Evolutionary conservation across 2,888 invertebrate species (phyloP).

Genomic region (Zelleria hepariella): DNA sequence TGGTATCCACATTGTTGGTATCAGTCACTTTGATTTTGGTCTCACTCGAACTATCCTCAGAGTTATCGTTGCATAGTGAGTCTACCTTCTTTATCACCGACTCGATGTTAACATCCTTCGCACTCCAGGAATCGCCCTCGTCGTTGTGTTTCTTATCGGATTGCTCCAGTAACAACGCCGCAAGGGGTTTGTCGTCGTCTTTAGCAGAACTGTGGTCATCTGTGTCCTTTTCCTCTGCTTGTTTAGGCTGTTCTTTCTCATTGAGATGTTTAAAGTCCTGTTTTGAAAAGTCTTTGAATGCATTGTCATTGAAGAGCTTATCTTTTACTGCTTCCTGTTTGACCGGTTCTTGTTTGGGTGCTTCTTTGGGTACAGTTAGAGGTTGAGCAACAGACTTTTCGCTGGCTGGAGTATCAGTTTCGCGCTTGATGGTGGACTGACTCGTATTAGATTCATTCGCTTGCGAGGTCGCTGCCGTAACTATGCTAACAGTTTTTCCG

Average conservation of each 20-base stretch:
- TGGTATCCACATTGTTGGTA: background rate
- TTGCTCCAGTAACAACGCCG: conserved; percentile 22
- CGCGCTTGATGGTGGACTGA: too few relatives aligned
- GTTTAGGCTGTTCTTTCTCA: background rate
- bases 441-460: background rate
- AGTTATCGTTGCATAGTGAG: conserved; percentile 70
- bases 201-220: conserved; percentile 18
- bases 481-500: conserved; percentile 44
- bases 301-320: background rate
- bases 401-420: background rate
- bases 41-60: conserved; percentile 23
- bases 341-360: too few relatives aligned
- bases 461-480: conserved; percentile 18
- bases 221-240: background rate
- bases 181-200: conserved; percentile 20
- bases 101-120: conserved; percentile 84
- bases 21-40: conserved; percentile 16
- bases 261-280: background rate
- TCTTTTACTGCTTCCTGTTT: background rate
- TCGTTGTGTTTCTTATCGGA: conserved; percentile 69
- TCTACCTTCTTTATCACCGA: conserved; percentile 86
- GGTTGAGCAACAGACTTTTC: conserved; percentile 5
- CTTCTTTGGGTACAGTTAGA: background rate
- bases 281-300: background rate
- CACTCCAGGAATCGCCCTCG: conserved; percentile 83